Conservation (phyloP, 2,797 vertebrate species). For the Echeneis naucrates region DNA sequence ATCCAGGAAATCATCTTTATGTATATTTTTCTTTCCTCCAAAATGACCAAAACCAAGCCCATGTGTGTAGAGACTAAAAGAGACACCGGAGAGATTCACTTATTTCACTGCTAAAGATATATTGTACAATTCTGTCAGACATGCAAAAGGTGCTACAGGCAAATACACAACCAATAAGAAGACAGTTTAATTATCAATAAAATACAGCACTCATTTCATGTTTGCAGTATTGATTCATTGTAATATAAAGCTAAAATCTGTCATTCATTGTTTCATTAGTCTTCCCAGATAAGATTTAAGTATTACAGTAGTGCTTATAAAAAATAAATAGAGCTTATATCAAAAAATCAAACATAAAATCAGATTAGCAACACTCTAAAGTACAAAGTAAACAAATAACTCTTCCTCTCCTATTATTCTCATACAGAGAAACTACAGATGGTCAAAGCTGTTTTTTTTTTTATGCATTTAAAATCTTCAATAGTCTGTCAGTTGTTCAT, state of each 20-base stretch:
- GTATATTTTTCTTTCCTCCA: not conserved
- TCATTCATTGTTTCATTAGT: constrained; percentile 37
- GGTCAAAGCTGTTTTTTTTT: constrained; percentile 7
- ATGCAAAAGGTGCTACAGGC: constrained; percentile 54
- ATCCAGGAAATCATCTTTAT: constrained; percentile 20
- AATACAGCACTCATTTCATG: constrained; percentile 43
- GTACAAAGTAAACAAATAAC: constrained; percentile 13
- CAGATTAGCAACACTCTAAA: constrained; percentile 38
- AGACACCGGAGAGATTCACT: not conserved
- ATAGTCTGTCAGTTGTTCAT: constrained; percentile 35
- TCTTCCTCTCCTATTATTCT: constrained; percentile 19
- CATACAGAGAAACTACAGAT: constrained; percentile 25
- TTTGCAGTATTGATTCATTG: constrained; percentile 32
- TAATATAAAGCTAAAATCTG: constrained; percentile 38
- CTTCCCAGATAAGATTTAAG: constrained; percentile 26
- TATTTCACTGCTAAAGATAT: constrained; percentile 50
- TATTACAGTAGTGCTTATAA: constrained; percentile 31
- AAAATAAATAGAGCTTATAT: constrained; percentile 68
- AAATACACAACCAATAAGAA: constrained; percentile 38
- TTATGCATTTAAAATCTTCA: constrained; percentile 57
- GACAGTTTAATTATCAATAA: constrained; percentile 35
- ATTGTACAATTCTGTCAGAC: constrained; percentile 46
- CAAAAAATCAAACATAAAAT: constrained; percentile 55
- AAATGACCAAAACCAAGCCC: constrained; percentile 19
- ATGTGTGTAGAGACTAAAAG: not conserved